Base-by-base conservation (phyloP, 1,140 invertebrate species). In the Nylanderia fulva region DNA sequence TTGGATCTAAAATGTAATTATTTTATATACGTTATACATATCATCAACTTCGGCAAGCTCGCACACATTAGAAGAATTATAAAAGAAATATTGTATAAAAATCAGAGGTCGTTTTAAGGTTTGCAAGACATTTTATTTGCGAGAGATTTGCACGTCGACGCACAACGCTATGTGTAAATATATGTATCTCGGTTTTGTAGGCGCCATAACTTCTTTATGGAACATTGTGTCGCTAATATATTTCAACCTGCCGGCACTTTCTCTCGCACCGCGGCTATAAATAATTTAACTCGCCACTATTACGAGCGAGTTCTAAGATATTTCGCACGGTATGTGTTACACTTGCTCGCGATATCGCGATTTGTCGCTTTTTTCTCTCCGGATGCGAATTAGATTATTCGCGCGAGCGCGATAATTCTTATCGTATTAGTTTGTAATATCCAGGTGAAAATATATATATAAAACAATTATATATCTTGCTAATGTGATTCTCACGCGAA, bases 201-300 rank as follows among this genome's bases (percentile, higher is more conserved):
- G 29, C 63, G 54, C 60, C 58, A 29, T 86, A 88, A 86, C 64
- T 36, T 89, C 77, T 88, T 89, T 89, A 88, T 86, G 21, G 86
- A 42, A 72, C 76, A 77, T 77, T 82, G 64, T 86, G 84, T 82
- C 75, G 56, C 74, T 36, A 52, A 56, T 74, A 56, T 74, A 74
- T 76, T 85, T 88, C 76, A 83, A 45, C 76, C 21, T 39, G 61
- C 24, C 75, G 24, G 69, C 48, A 54, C 69, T 77, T 69, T 56
- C 45, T 68, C 84, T 71, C 75, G 54, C 52, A 27, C 13, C 18
- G 8, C 8, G 39, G 45, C 52, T 64, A 29, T 88, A 88, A 83
- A 89, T 88, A 88, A 88, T 88, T 86, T 85, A 18, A 88, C 42
- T 71, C 69, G 48, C 15, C n/a, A 21, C 80, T 75, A 75, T 83